Conservation (phyloP, 2,113 vertebrate genomes). For the Mesocricetus auratus region DNA sequence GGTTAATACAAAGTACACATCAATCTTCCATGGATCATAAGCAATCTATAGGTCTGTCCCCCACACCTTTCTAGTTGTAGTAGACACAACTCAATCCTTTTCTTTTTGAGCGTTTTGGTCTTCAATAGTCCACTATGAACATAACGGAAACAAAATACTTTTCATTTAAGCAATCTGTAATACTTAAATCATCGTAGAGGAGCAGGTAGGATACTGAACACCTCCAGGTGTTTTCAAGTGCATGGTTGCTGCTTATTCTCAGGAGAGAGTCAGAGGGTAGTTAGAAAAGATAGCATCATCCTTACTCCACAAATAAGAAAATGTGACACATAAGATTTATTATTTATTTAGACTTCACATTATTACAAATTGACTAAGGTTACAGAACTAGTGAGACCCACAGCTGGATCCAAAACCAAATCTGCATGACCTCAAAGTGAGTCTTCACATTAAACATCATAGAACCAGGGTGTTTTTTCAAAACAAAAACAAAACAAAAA, state of each 20-base stretch:
- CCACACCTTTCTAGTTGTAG: neutral
- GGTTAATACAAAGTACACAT: neutral
- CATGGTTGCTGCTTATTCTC: neutral
- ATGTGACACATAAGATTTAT: neutral
- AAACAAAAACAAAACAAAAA: neutral
- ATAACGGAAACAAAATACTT: conserved; percentile 32
- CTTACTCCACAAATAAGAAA: conserved; percentile 48
- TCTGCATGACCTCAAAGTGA: neutral
- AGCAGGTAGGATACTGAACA: neutral
- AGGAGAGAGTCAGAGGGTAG: neutral
- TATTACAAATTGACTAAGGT: neutral
- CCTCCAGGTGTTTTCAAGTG: neutral
- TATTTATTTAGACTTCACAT: neutral
- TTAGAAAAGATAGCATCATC: neutral
- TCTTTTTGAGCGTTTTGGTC: neutral
- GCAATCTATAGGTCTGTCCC: neutral
- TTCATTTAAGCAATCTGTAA: neutral
- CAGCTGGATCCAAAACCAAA: conserved; percentile 10
- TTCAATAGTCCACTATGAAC: neutral
- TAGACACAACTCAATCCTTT: conserved; percentile 12
- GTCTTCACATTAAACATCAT: neutral
- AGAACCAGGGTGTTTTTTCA: neutral
- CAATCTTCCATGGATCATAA: neutral
- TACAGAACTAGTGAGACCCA: neutral
- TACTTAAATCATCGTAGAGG: neutral